phyloP scores from a whole-genome alignment of 2,888 invertebrate genomes.

The Pharmacophagus antenor region DNA sequence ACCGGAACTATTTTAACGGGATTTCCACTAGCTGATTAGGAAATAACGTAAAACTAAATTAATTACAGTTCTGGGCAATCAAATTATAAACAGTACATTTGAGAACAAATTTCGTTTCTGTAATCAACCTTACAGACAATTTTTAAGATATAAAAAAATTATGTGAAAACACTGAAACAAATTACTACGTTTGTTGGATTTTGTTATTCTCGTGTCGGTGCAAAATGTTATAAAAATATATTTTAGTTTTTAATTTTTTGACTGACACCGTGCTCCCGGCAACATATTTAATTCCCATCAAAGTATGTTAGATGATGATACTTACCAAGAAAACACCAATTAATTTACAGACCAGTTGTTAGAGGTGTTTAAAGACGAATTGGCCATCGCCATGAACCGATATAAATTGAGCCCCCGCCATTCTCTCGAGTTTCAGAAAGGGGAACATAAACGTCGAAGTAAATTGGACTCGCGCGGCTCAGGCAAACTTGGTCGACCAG shows the following conservation, averaged over 20 bases:
- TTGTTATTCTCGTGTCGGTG: too few species aligned
- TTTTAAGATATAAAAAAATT: too few species aligned
- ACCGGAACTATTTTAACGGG: too few species aligned
- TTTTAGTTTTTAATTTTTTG: not conserved
- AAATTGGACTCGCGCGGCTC: constrained; percentile 17
- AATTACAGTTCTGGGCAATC: too few species aligned
- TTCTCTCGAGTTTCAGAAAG: constrained; percentile 13
- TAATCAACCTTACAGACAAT: too few species aligned
- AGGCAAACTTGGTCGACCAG: not conserved
- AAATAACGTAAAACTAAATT: too few species aligned
- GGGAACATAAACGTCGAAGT: constrained; percentile 16
- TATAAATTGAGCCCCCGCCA: constrained; percentile 20
- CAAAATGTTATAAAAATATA: too few species aligned
- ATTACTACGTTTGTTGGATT: too few species aligned
- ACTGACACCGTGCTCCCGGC: not conserved
- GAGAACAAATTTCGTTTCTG: too few species aligned
- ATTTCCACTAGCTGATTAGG: too few species aligned
- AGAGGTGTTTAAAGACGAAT: constrained; percentile 7
- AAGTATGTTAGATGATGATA: constrained; percentile 1
- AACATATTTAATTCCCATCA: not conserved
- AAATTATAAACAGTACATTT: too few species aligned
- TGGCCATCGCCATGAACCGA: not conserved
- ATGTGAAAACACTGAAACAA: too few species aligned
- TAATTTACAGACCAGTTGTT: constrained; percentile 14
- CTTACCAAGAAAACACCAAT: constrained; percentile 6